A percentile compares a stretch with the other conserved stretches of the same genome.
Evolutionary conservation across 2,888 invertebrate genomes (phyloP).

Genomic region (Heterodera filipjevi): DNA sequence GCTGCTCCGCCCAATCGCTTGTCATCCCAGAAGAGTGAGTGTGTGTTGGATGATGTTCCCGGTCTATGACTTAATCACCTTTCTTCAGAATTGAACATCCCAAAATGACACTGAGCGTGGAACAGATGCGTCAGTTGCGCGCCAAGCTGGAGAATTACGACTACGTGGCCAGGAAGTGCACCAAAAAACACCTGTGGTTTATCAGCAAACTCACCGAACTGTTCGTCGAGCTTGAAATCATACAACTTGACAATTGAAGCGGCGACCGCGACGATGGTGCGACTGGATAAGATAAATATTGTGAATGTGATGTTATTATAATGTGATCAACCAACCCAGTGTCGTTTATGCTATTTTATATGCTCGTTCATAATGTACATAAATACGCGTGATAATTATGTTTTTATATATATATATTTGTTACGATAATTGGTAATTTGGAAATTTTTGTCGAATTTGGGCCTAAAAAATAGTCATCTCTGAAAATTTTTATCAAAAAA

Average conservation of each 20-base stretch:
- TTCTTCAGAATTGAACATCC: neutral
- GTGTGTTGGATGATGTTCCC: neutral
- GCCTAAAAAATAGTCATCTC: too few relatives aligned
- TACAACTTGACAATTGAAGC: neutral
- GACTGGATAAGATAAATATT: too few relatives aligned
- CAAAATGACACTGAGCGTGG: neutral
- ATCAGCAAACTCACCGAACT: neutral
- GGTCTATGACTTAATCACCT: too few relatives aligned
- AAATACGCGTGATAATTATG: too few relatives aligned
- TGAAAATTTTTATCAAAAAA: too few relatives aligned
- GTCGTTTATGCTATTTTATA: too few relatives aligned
- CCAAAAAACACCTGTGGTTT: slow-evolving; percentile 3
- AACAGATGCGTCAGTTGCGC: slow-evolving; percentile 3
- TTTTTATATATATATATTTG: too few relatives aligned
- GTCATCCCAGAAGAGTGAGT: slow-evolving; percentile 13
- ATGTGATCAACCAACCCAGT: too few relatives aligned
- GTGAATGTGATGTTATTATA: too few relatives aligned
- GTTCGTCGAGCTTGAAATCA: neutral
- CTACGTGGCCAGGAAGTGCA: neutral
- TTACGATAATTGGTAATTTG: too few relatives aligned
- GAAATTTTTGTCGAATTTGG: too few relatives aligned
- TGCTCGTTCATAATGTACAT: too few relatives aligned
- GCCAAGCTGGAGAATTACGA: slow-evolving; percentile 1
- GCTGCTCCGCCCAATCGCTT: slow-evolving; percentile 22
- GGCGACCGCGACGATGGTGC: neutral